Conservation (phyloP, 1,140 invertebrate species). For the Apocrypta bakeri region DNA sequence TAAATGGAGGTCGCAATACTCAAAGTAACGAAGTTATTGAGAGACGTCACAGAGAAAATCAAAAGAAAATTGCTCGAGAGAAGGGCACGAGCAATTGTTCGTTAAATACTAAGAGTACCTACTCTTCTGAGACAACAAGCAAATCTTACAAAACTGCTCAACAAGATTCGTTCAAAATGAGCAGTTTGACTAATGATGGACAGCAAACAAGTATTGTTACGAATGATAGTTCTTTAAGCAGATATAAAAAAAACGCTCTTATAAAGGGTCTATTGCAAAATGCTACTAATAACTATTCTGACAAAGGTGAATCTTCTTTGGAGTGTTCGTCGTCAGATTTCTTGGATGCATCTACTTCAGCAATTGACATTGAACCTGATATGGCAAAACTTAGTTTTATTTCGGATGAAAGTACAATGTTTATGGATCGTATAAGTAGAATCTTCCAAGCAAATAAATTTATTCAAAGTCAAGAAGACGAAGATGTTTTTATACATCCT, state of each 20-base stretch:
- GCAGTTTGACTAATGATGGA: neutral
- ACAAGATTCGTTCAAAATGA: neutral
- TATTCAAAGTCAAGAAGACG: conserved; percentile 11
- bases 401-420: neutral
- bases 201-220: neutral
- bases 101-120: neutral
- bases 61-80: neutral
- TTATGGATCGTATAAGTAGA: neutral
- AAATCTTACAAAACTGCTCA: conserved; percentile 13
- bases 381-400: neutral
- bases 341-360: neutral
- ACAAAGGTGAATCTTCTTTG: neutral
- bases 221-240: neutral
- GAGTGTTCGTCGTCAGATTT: neutral
- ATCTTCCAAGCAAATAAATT: no score
- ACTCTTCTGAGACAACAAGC: neutral
- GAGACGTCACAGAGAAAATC: neutral
- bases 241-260: conserved; percentile 39
- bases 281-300: no score
- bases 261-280: neutral
- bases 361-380: neutral
- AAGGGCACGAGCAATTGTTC: neutral
- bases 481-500: conserved; percentile 37
- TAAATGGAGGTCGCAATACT: neutral
- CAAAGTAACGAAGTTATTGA: conserved; percentile 42